A percentile compares a stretch with the other conserved stretches of the same genome.
Evolutionary conservation across 2,888 invertebrate genomes (phyloP).

Genomic region (Macrophya annulata): DNA sequence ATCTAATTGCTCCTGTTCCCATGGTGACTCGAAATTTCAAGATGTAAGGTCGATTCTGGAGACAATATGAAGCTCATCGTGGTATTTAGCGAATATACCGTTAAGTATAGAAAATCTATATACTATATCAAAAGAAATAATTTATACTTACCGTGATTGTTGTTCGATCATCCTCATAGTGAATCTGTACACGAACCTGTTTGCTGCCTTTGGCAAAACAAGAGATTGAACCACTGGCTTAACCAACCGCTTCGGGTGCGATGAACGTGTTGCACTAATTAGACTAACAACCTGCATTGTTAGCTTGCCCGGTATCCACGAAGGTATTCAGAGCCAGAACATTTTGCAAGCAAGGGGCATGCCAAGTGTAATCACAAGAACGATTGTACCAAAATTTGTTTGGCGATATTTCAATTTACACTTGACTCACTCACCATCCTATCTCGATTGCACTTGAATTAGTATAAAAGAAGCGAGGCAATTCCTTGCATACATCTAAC

Average conservation of each 20-base stretch:
- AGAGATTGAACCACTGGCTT: background rate
- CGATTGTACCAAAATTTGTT: slow-evolving; percentile 7
- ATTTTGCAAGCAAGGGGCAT: slow-evolving; percentile 24
- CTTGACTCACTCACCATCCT: background rate
- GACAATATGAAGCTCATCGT: background rate
- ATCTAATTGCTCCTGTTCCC: slow-evolving; percentile 2
- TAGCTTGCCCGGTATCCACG: background rate
- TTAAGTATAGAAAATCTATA: background rate
- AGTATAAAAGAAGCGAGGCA: background rate
- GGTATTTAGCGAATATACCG: background rate
- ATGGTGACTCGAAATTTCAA: background rate
- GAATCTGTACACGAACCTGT: slow-evolving; percentile 3
- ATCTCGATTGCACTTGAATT: slow-evolving; percentile 18
- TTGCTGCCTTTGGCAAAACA: background rate
- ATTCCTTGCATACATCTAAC: background rate
- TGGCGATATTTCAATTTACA: slow-evolving; percentile 20
- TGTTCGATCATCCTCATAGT: slow-evolving; percentile 8
- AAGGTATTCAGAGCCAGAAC: slow-evolving; percentile 14
- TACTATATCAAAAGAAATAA: background rate
- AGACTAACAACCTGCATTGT: slow-evolving; percentile 48
- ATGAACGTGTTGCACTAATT: slow-evolving; percentile 47
- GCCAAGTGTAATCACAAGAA: slow-evolving; percentile 28
- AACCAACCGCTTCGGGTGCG: slow-evolving; percentile 12
- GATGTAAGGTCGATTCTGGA: background rate
- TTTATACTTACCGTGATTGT: background rate